phyloP scores from a whole-genome alignment of 2,888 invertebrate species.

The Crossocerus cetratus region DNA sequence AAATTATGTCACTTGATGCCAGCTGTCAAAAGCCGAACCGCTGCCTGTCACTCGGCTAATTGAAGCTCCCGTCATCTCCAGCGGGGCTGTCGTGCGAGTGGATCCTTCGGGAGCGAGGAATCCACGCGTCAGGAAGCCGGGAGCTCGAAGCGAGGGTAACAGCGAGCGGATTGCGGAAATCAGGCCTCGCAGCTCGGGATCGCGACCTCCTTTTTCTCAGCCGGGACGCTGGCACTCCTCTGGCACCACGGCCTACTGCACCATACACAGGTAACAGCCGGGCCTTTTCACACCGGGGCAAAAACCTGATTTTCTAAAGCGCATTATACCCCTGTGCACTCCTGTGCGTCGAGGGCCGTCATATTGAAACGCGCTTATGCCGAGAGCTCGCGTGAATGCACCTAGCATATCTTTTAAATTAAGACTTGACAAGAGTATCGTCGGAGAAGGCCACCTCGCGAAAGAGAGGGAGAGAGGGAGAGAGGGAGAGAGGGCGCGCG shows the following conservation, averaged over 20 bases:
- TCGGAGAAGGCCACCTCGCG: not conserved
- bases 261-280: not conserved
- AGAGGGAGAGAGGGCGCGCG: not conserved
- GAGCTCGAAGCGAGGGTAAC: not conserved
- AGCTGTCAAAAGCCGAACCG: constrained; percentile 21
- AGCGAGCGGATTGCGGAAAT: not conserved
- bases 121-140: not conserved
- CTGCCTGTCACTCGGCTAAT: constrained; percentile 31
- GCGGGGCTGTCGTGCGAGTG: constrained; percentile 22
- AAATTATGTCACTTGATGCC: constrained; percentile 25
- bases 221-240: not conserved
- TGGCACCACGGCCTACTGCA: not conserved
- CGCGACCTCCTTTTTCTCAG: constrained; percentile 2
- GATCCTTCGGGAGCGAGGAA: constrained; percentile 8
- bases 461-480: not conserved
- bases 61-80: constrained; percentile 34
- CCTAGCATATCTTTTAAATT: not conserved
- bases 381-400: not conserved
- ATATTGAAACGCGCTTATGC: not conserved
- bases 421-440: not conserved
- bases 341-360: not conserved
- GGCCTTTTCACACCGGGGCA: not conserved
- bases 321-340: not conserved
- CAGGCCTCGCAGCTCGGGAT: not conserved
- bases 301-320: constrained; percentile 3